Base-by-base conservation (phyloP, 2,797 vertebrate species). In the Semaprochilodus insignis region DNA sequence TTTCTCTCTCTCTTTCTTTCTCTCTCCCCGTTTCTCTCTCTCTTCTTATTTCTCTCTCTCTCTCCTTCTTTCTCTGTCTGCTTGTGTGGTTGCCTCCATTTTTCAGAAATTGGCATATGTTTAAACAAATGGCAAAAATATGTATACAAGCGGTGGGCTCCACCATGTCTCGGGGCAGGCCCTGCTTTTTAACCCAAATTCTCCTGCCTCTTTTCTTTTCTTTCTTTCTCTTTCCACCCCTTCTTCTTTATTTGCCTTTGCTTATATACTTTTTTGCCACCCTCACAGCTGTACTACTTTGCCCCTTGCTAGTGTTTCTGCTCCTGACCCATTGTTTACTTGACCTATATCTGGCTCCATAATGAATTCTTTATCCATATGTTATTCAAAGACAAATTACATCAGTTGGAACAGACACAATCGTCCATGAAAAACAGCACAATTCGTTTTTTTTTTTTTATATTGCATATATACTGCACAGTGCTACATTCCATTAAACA, bases 91-190 rank as follows among this genome's bases (percentile, higher is more conserved):
- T 93, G 93, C 93, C 90, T 94, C 90, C 95, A 96, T 97, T 97
- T 96, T 96, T 95, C 96, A 96, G 95, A 95, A 96, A 97, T 95
- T 95, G 93, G 93, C 93, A 96, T 95, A 90, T 96, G 95, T 96
- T 98, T 97, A 96, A 97, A 97, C 96, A 95, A 95, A 93, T 94
- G 91, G 86, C 75, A 74, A 84, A 86, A 93, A 93, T 93, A 92
- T 94, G 92, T 95, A 94, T 92, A 93, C 92, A 95, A 90, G 88
- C 83, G 78, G 34, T 55, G 70, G 86, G 80, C 77, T 84, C 78
- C 82, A 62, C 72, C 13, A 27, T 84, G 81, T 85, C 82, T 70
- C 81, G 75, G 16, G 44, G 65, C 67, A 75, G 59, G 51, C 72
- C 81, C 83, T 86, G 87, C 65, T 85, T 81, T 83, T 82, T 82